Base-by-base conservation (phyloP, 2,113 vertebrate genomes). In the Daubentonia madagascariensis region DNA sequence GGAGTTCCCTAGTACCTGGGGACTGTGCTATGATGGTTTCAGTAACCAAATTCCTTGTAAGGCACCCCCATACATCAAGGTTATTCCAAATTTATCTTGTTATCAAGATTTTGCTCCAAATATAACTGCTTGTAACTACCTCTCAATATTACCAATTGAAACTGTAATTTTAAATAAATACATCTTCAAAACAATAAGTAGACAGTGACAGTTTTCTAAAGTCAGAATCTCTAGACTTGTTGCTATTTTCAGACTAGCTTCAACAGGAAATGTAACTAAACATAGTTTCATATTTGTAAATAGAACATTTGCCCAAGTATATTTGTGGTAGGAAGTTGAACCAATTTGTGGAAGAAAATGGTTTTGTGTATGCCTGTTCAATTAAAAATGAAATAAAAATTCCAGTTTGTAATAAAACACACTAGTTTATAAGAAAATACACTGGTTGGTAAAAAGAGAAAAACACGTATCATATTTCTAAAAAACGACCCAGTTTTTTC, bases 191-290 rank as follows among this genome's bases (percentile, higher is more conserved):
- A 48, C 40, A 70, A 25, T 89, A 73, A 72, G 76, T 75, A 50
- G n/a, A 65, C 12, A 72, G 13, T n/a, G 32, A 23, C 13, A 50
- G 4, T 95, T 94, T 16, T 93, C 37, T 40, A 18, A 83, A 78
- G 54, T 67, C 12, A 79, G 32, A 83, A 37, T 75, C 18, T 88
- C 61, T 70, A 43, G 54, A 59, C 17, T 70, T 87, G 32, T 40
- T 91, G 37, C 35, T 97, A 5, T 96, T 85, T 96, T 75, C 75
- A 96, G n/a, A 79, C 6, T 10, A 17, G 40, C 48, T 83, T 87
- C 52, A 90, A 48, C 8, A 40, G 43, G 10, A 86, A 95, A 84
- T 94, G 8, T 25, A 94, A 67, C 14, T 91, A 68, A 54, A 18
- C 20, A 84, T 67, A 45, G 14, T 85, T 92, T 93, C 35, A 37